Evolutionary conservation across 1,140 invertebrate species (phyloP).

Genomic region (Lordiphosa clarofinis): DNA sequence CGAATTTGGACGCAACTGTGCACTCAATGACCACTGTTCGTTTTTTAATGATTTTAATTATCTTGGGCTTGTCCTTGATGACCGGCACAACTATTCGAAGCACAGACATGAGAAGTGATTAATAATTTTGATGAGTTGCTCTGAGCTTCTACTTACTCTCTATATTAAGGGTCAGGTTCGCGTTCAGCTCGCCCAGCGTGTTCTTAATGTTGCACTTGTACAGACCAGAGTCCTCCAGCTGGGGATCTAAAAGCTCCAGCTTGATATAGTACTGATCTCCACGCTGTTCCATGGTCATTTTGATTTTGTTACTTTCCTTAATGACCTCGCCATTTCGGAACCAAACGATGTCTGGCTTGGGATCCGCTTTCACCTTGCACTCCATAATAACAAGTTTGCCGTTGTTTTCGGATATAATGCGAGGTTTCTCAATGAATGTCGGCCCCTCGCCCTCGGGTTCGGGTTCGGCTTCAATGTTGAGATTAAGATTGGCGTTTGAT

Average conservation of each 20-base stretch:
- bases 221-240: constrained; percentile 95
- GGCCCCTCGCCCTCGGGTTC: constrained; percentile 96
- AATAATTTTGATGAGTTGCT: too few species aligned
- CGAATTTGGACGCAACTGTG: constrained; percentile 91
- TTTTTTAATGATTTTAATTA: constrained; percentile 93
- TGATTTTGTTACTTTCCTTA: constrained; percentile 89
- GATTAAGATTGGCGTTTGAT: constrained; percentile 98
- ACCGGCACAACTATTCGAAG: constrained; percentile 90
- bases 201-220: constrained; percentile 99
- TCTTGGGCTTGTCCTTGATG: constrained; percentile 94
- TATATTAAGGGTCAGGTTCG: constrained; percentile 97
- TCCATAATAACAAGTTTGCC: constrained; percentile 99
- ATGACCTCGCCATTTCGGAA: constrained; percentile 89
- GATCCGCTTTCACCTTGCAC: constrained; percentile 95
- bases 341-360: constrained; percentile 97
- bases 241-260: constrained; percentile 94
- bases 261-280: constrained; percentile 93
- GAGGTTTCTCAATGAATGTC: constrained; percentile 98
- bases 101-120: too few species aligned
- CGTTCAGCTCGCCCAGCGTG: constrained; percentile 95
- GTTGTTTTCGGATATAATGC: constrained; percentile 90
- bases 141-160: constrained; percentile 88
- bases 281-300: constrained; percentile 86
- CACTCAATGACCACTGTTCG: constrained; percentile 94
- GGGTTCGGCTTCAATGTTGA: constrained; percentile 97